Base-by-base conservation (phyloP, 2,797 vertebrate genomes). In the Taeniopygia guttata region DNA sequence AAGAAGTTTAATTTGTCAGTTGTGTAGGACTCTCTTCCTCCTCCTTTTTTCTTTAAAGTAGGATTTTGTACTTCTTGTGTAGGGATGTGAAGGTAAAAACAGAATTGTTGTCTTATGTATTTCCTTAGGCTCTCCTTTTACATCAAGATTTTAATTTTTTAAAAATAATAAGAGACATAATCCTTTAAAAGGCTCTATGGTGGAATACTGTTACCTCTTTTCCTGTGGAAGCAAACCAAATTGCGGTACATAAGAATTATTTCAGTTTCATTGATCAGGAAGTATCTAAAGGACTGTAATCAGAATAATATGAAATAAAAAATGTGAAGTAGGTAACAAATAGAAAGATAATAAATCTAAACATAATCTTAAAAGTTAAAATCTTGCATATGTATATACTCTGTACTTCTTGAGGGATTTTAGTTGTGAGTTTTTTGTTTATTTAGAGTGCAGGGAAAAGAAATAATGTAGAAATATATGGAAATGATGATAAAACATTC, bases 21-120 rank as follows among this genome's bases (percentile, higher is more conserved):
- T 89, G 75, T 82, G 73, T 80, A 68, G 63, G 67, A 84, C 93
- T 90, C 29, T 92, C 23, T 38, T 76, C 77, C 87, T 89, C 45
- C 59, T 80, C n/a, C 22, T 89, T 66, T 74, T 40, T 76, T 91
- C 8, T 88, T 63, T 69, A 36, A 91, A 84, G 14, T 32, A 68
- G 32, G 26, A 18, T 72, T 96, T 89, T 13, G 17, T 51, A 63
- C 14, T 92, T 89, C 42, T 92, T 81, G 34, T 87, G 70, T 70
- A 95, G 52, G 46, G 32, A 93, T 58, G 74, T 89, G 93, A 94
- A 89, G 36, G 63, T 95, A 64, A 95, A 94, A 48, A 79, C n/a
- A 55, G 67, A 75, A 90, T 32, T 89, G 60, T 45, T 91, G 14
- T 91, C 94, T 96, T 76, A 60, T 96, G 29, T 92, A 79, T 82